Base-by-base conservation (phyloP, 2,888 invertebrate genomes). In the Dilophus febrilis region DNA sequence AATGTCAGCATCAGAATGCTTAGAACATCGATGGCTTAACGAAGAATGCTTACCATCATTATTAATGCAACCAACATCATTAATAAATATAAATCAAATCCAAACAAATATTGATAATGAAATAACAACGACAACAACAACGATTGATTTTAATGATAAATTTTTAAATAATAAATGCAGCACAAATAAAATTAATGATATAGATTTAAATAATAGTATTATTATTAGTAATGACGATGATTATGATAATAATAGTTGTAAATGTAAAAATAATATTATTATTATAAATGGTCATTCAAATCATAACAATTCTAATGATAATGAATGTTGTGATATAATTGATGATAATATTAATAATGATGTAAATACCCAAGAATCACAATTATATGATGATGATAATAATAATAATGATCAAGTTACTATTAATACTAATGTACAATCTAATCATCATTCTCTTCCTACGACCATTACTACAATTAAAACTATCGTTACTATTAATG, bases 11-110 rank as follows among this genome's bases (percentile, higher is more conserved):
- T 73, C 77, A 55, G 82, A 87, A 65, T 83, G 91, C 66, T 74
- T 91, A 58, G 77, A 84, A 61, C 91, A 92, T 67, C 74, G 81
- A 54, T 92, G 91, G 92, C 73, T 92, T 52, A 70, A 70, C 65
- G 71, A 72, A 64, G 33, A 33, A 17, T n/a, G n/a, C n/a, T 17
- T 33, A 11, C 17, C 16, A 5, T 17, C 31, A 31, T 13, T n/a
- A 13, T 14, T 22, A 22, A 8, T 6, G 8, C 22, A 22, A 22
- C 4, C 22, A 22, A 22, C 8, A 22, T 8, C 22, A 22, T 22
- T 22, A 22, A 22, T 22, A 6, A 22, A 22, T 22, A 22, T 6
- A 6, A 22, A 22, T 22, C 4, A 22, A 6, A 22, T n/a, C n/a
- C n/a, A n/a, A n/a, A 38, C 16, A 57, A 54, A 41, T 54, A 54